These are phyloP conservation scores for Chiloscyllium punctatum DNA, from an alignment of 2,797 vertebrate species.

Conservation along the genomic window DNA sequence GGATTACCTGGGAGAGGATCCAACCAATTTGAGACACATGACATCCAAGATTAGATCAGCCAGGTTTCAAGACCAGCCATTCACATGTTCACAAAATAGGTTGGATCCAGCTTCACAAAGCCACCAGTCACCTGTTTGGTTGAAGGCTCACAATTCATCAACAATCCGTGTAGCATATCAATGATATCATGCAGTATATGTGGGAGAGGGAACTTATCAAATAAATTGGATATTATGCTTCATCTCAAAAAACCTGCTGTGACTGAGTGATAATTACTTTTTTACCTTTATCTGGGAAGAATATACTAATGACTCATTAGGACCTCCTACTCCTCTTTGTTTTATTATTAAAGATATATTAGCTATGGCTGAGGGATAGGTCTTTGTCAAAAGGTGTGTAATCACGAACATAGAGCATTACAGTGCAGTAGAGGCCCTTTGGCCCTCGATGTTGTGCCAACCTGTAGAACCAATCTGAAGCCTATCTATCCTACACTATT, in stretches of 20 bases:
- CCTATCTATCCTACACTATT: no score
- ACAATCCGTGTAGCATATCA: background rate
- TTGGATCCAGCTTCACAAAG: background rate
- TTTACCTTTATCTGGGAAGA: background rate
- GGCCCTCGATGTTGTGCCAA: no score
- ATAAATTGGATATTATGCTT: background rate
- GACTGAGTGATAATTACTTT: background rate
- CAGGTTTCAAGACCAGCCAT: background rate
- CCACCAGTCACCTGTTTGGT: background rate
- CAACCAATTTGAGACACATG: background rate
- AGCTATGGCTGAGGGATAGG: background rate
- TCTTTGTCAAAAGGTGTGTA: background rate
- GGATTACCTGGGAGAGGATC: background rate
- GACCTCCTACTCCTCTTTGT: background rate
- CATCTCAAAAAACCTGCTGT: no score
- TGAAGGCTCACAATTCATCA: background rate
- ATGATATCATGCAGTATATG: background rate
- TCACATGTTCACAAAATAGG: background rate
- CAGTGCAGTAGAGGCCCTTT: no score
- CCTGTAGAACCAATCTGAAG: no score
- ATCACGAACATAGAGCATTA: no score
- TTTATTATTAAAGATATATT: background rate
- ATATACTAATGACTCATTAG: background rate
- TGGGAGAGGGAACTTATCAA: background rate
- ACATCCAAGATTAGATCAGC: background rate